Percentiles rank a stretch among this genome's conserved stretches.
Evolutionary conservation across 2,113 vertebrate genomes (phyloP).

Genomic region (Gobius niger): DNA sequence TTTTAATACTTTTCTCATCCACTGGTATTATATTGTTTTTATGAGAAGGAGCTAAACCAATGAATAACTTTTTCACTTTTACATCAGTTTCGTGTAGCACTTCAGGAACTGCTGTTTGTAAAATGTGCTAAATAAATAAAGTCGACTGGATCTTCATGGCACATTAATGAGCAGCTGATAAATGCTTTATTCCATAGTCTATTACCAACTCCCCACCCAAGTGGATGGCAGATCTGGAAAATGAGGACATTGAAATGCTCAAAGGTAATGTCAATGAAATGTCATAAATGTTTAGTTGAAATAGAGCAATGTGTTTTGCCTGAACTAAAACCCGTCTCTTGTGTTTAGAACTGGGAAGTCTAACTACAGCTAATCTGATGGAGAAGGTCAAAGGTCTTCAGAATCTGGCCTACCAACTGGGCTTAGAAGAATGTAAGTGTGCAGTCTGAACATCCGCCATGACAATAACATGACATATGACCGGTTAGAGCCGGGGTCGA

Average conservation of each 20-base stretch:
- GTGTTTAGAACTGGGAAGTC: slow-evolving; percentile 88
- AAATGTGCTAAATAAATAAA: no score
- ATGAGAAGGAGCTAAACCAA: no score
- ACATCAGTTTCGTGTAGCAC: no score
- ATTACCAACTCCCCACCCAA: slow-evolving; percentile 95
- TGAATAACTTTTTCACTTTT: no score
- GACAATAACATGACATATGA: no score
- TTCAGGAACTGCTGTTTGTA: no score
- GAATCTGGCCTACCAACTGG: slow-evolving; percentile 96
- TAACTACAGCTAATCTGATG: slow-evolving; percentile 97
- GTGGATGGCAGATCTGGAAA: slow-evolving; percentile 98
- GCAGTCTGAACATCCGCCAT: not conserved
- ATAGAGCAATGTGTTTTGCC: slow-evolving; percentile 5
- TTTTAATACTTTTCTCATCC: no score
- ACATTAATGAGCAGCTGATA: no score
- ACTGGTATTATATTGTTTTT: not conserved
- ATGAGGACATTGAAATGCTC: slow-evolving; percentile 97
- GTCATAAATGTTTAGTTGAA: no score
- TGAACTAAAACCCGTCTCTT: slow-evolving; percentile 1
- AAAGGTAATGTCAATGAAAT: slow-evolving; percentile 85
- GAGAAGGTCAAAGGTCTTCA: slow-evolving; percentile 98
- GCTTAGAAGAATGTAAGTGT: slow-evolving; percentile 97
- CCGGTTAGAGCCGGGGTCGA: no score
- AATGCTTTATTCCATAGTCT: slow-evolving; percentile 77
- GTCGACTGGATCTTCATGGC: no score